Conservation (phyloP, 2,888 invertebrate genomes). For the Venustoraphidia nigricollis region DNA sequence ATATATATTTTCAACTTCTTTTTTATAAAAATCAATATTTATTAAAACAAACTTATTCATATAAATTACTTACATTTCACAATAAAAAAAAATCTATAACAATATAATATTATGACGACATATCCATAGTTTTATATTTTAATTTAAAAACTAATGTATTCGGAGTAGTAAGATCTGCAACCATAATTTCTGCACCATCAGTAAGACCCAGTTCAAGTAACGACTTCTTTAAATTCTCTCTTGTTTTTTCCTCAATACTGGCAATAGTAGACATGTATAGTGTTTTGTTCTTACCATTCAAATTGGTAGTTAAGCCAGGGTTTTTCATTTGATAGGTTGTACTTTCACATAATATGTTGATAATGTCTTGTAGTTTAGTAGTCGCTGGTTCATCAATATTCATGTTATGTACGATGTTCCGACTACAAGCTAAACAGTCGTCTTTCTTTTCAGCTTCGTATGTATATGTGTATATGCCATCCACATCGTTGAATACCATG, state of each 20-base stretch:
- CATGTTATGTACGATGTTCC: constrained; percentile 44
- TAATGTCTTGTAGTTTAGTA: constrained; percentile 64
- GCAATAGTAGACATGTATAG: constrained; percentile 86
- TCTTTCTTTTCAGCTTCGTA: constrained; percentile 80
- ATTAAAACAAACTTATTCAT: neutral
- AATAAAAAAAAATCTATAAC: constrained; percentile 20
- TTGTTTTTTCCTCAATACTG: constrained; percentile 80
- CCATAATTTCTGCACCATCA: constrained; percentile 75
- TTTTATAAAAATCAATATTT: neutral
- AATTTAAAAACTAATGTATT: constrained; percentile 62
- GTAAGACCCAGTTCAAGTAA: constrained; percentile 69
- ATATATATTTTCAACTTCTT: no score
- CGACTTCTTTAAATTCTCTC: constrained; percentile 75
- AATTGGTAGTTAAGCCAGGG: constrained; percentile 71
- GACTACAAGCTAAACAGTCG: constrained; percentile 78
- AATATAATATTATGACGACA: constrained; percentile 9
- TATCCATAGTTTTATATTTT: constrained; percentile 33
- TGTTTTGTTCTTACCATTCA: constrained; percentile 76
- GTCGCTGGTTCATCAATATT: constrained; percentile 44
- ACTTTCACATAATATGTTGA: constrained; percentile 63
- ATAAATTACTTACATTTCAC: constrained; percentile 30
- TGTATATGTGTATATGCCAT: constrained; percentile 91
- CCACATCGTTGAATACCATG: constrained; percentile 89
- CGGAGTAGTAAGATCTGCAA: constrained; percentile 85
- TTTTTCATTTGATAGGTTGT: constrained; percentile 77